Percentiles rank a stretch among this genome's conserved stretches.
Evolutionary conservation across 2,888 invertebrate species (phyloP).

Genomic region (Conistra vaccinii): DNA sequence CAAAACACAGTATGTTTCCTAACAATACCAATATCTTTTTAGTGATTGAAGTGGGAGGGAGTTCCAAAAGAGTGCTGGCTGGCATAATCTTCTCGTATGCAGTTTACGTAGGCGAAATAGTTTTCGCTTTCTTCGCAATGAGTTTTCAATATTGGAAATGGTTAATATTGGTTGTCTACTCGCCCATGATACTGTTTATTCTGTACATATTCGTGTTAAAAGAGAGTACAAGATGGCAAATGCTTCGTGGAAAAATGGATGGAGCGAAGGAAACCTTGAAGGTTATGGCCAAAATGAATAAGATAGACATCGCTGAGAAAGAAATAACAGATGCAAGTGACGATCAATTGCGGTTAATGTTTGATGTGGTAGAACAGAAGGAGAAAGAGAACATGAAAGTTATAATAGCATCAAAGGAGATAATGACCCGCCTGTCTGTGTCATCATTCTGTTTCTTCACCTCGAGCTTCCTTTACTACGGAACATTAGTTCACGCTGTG

Average conservation of each 20-base stretch:
- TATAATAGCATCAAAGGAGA: slow-evolving; percentile 80
- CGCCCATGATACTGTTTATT: slow-evolving; percentile 78
- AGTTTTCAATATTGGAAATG: slow-evolving; percentile 81
- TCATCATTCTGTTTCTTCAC: slow-evolving; percentile 81
- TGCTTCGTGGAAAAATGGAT: slow-evolving; percentile 77
- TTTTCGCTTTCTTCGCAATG: slow-evolving; percentile 81
- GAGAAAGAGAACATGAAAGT: slow-evolving; percentile 79
- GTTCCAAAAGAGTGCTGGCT: slow-evolving; percentile 80
- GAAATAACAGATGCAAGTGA: slow-evolving; percentile 78
- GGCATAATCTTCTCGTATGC: slow-evolving; percentile 83
- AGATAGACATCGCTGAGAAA: slow-evolving; percentile 71
- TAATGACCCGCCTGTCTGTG: slow-evolving; percentile 79
- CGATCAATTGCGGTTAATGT: slow-evolving; percentile 75
- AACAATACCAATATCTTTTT: slow-evolving; percentile 61
- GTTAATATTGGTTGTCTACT: slow-evolving; percentile 77
- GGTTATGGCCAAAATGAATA: slow-evolving; percentile 76
- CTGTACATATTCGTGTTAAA: slow-evolving; percentile 74
- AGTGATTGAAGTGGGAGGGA: slow-evolving; percentile 85
- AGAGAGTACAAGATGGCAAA: slow-evolving; percentile 85
- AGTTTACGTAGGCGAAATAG: slow-evolving; percentile 81
- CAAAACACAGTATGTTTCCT: neutral
- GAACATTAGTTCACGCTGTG: slow-evolving; percentile 79
- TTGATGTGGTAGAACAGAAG: slow-evolving; percentile 78
- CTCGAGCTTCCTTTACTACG: slow-evolving; percentile 83
- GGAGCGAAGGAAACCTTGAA: slow-evolving; percentile 79